Conservation (phyloP, 1,140 invertebrate species). For the Zaprionus lachaisei region DNA sequence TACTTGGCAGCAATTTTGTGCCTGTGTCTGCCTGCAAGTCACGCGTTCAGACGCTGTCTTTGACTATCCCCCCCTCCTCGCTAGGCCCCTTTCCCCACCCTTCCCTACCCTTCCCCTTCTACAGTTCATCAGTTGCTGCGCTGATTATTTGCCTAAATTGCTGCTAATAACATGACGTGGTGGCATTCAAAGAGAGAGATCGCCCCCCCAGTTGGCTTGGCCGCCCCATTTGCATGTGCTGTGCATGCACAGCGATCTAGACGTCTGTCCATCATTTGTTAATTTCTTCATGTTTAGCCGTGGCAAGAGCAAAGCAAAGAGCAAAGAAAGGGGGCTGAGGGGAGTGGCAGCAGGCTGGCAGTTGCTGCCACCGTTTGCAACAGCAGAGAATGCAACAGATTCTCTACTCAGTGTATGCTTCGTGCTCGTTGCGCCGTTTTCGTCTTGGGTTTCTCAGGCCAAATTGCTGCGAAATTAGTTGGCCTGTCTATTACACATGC, state of each 20-base stretch:
- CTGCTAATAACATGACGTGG: conserved; percentile 84
- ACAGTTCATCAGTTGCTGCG: conserved; percentile 65
- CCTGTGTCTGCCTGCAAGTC: conserved; percentile 70
- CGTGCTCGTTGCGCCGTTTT: conserved; percentile 22
- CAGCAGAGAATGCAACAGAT: conserved; percentile 6
- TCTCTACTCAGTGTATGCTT: neutral
- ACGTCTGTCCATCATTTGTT: conserved; percentile 81
- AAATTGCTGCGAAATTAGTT: conserved; percentile 56
- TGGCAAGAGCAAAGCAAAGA: neutral
- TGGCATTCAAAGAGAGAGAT: conserved; percentile 58
- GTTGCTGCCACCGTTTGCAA: conserved; percentile 51
- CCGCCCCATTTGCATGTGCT: conserved; percentile 67
- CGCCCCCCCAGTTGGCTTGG: conserved; percentile 42
- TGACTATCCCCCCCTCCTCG: neutral
- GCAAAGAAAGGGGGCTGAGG: neutral
- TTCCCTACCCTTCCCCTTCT: conserved; percentile 1
- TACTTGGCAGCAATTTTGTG: conserved; percentile 59
- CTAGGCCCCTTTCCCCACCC: conserved; percentile 1
- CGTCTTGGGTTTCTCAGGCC: conserved; percentile 48
- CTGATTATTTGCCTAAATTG: conserved; percentile 84
- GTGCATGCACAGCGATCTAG: conserved; percentile 32
- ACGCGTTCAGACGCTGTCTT: conserved; percentile 58
- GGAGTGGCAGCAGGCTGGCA: neutral
- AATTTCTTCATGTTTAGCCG: conserved; percentile 64
- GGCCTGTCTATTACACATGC: conserved; percentile 49